A percentile compares a stretch with the other conserved stretches of the same genome.
Evolutionary conservation across 2,797 vertebrate genomes (phyloP).

Genomic region (Pogonophryne albipinna): DNA sequence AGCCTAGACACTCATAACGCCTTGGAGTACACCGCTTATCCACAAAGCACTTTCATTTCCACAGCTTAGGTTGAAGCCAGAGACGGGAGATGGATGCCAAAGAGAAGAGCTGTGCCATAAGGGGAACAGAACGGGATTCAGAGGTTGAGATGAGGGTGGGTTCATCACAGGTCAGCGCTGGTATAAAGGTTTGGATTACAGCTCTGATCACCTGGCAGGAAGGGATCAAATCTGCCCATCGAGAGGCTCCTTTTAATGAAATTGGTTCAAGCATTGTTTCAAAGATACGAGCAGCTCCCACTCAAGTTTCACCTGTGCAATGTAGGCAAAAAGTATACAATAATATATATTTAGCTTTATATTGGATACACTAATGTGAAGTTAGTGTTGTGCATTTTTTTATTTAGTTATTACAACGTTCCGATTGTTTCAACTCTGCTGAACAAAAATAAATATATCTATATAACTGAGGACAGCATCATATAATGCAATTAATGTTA

Average conservation of each 20-base stretch:
- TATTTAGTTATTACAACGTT: not conserved
- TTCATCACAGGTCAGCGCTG: conserved; percentile 40
- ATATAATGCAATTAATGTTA: not conserved
- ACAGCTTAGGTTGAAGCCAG: conserved; percentile 61
- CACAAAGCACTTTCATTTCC: conserved; percentile 70
- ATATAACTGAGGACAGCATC: not conserved
- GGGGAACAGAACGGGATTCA: conserved; percentile 36
- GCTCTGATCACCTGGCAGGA: conserved; percentile 29
- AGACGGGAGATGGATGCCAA: conserved; percentile 22
- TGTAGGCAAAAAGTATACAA: not conserved
- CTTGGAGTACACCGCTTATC: conserved; percentile 42
- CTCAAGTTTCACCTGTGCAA: not conserved
- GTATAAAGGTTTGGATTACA: conserved; percentile 34
- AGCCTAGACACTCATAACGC: conserved; percentile 50
- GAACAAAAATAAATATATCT: not conserved
- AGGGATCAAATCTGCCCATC: conserved; percentile 30
- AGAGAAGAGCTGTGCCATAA: conserved; percentile 37
- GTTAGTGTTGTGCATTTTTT: not conserved
- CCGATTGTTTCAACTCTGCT: not conserved
- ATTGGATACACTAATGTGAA: not conserved
- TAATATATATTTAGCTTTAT: not conserved
- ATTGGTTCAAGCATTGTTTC: not conserved
- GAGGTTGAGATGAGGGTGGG: conserved; percentile 23
- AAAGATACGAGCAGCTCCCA: conserved; percentile 3
- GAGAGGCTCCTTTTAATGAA: conserved; percentile 1